Evolutionary conservation across 2,113 vertebrate genomes (phyloP), one percentile per base, ranked within the genome.

Genomic region (Tachysurus fulvidraco): DNA sequence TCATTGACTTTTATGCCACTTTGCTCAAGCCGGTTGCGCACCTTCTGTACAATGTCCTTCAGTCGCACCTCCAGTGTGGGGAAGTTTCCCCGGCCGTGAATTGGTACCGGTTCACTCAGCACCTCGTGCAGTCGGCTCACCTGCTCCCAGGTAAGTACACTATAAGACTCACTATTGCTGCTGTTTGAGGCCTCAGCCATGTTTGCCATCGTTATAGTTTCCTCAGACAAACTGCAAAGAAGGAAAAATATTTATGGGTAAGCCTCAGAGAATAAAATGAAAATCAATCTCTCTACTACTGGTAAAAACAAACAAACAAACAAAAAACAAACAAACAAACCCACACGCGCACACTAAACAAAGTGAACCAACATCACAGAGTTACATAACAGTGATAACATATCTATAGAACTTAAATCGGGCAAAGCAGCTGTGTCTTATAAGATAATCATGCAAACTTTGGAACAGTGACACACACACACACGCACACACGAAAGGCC

Each of bases 61-160:
- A 99, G 96, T 0, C 96, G 96, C 64, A 99, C 95, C 94, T 97
- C 95, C 91, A 99, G 88, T 0, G 98, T 99, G 0, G 98, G 98
- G 89, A 99, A 99, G 95, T 99, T 99, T 55, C 98, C 97, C 10
- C 98, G 95, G 0, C 98, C 98, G 0, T 99, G 98, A 85, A 99
- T 94, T 0, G 96, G 97, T 0, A 99, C 98, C 0, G 95, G 96
- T 89, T 98, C 97, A 0, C 96, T 97, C 60, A 99, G 95, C 81
- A 99, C 96, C 14, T 97, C 95, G 0, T 98, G 94, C 89, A 99
- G 94, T 11, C 97, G 96, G 92, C 93, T 96, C 90, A 99, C 96
- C 94, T 99, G 98, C 78, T 99, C 98, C 97, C 98, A 99, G 93
- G 91, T 96, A 89, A 99, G 95, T 46, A 96, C 95, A 0, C 97